These are phyloP conservation scores for Litocranius walleri DNA, from an alignment of 2,113 vertebrate species.

Conservation along the genomic window DNA sequence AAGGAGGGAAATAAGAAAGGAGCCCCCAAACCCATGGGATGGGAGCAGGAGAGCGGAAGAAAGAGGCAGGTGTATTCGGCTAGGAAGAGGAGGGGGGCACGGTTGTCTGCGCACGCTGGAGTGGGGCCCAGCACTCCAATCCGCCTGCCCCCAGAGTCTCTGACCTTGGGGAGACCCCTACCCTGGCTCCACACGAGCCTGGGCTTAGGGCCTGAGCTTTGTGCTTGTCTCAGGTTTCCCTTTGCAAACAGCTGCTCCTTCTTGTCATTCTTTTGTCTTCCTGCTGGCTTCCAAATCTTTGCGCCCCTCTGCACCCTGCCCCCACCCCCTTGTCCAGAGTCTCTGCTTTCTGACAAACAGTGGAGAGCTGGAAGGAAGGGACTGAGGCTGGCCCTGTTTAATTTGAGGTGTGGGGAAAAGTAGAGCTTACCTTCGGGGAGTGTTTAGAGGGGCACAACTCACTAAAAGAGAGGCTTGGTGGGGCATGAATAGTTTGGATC, in stretches of 20 bases:
- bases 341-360: background rate
- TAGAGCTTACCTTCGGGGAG: background rate
- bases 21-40: background rate
- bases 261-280: conserved; percentile 70
- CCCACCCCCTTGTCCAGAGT: background rate
- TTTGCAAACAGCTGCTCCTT: conserved; percentile 65
- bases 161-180: conserved; percentile 55
- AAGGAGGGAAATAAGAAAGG: background rate
- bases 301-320: background rate
- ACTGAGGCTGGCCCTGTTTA: background rate
- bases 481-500: no score
- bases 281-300: conserved; percentile 13
- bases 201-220: conserved; percentile 51
- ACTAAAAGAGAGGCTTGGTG: no score
- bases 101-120: background rate
- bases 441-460: background rate
- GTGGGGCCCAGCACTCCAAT: background rate
- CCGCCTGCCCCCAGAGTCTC: background rate
- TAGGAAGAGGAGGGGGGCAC: background rate
- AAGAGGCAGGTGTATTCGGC: background rate
- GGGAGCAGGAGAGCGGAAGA: background rate
- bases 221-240: conserved; percentile 57
- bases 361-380: background rate
- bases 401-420: background rate
- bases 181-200: conserved; percentile 33